Conservation (phyloP, 2,888 invertebrate genomes). For the Drosophila quinaria region DNA sequence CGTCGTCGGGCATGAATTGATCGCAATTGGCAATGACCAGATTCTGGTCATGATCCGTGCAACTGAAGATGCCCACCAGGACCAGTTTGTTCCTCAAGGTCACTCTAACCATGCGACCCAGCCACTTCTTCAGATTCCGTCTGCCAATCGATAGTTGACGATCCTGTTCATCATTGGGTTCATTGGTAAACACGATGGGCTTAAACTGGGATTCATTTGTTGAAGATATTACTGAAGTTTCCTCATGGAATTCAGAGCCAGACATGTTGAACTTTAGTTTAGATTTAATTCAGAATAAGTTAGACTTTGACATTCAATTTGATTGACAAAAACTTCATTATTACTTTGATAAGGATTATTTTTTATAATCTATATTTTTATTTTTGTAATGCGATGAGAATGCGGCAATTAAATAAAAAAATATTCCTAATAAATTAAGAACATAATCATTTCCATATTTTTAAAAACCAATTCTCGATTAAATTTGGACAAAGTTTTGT, state of each 20-base stretch:
- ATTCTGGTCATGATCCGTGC: conserved; percentile 59
- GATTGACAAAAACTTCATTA: not conserved
- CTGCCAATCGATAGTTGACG: conserved; percentile 19
- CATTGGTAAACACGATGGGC: conserved; percentile 33
- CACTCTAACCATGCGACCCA: conserved; percentile 48
- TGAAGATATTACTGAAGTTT: not conserved
- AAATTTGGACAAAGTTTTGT: too few species aligned
- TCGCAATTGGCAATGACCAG: conserved; percentile 51
- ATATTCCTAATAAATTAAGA: too few species aligned
- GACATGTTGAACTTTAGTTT: conserved; percentile 18
- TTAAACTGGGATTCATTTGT: conserved; percentile 10
- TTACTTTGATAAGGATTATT: not conserved
- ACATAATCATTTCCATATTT: too few species aligned
- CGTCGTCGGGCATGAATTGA: conserved; percentile 5
- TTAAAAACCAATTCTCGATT: too few species aligned
- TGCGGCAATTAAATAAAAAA: too few species aligned
- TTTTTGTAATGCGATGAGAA: too few species aligned
- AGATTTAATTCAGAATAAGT: too few species aligned
- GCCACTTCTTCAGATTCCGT: conserved; percentile 39
- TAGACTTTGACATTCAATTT: too few species aligned
- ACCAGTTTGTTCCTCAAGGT: conserved; percentile 36
- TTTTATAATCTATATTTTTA: not conserved
- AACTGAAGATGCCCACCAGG: conserved; percentile 55
- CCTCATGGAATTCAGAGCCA: not conserved
- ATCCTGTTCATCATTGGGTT: not conserved